phyloP scores from a whole-genome alignment of 2,113 vertebrate genomes.

The Pristiophorus japonicus region DNA sequence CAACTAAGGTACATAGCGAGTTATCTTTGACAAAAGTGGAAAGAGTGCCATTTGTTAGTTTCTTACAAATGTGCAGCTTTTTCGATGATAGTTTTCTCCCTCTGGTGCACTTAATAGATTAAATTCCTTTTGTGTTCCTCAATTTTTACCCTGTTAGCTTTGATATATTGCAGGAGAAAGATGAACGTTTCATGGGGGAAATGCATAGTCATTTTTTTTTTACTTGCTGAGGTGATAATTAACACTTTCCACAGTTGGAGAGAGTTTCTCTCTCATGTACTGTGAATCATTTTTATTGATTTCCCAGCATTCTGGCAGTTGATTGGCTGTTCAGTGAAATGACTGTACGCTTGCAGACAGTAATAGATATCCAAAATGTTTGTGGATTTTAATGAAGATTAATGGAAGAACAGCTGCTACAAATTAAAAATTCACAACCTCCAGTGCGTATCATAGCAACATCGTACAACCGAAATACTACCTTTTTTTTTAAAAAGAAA shows the following conservation, averaged over 20 bases:
- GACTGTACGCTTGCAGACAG: not conserved
- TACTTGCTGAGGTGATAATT: not conserved
- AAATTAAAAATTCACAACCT: slow-evolving; percentile 16
- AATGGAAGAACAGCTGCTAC: slow-evolving; percentile 1
- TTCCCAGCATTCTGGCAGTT: not conserved
- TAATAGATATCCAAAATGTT: not conserved
- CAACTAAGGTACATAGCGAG: not conserved
- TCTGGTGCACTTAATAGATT: not conserved
- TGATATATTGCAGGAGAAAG: not conserved
- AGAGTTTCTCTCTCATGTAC: not conserved
- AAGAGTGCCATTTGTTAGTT: not conserved
- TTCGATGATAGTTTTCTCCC: not conserved
- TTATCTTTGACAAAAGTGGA: not conserved
- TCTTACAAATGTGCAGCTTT: not conserved
- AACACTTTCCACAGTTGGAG: not conserved
- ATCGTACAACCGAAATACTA: not conserved
- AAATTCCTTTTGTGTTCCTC: slow-evolving; percentile 1
- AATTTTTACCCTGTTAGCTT: not conserved
- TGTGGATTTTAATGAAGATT: slow-evolving; percentile 24
- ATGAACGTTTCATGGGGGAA: not conserved
- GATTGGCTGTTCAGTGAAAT: not conserved
- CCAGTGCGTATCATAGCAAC: not conserved
- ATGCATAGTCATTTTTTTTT: not conserved
- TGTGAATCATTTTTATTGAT: slow-evolving; percentile 31
- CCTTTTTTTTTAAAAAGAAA: not conserved